Evolutionary conservation across 2,113 vertebrate species (phyloP), one percentile per base, ranked within the genome.

Genomic region (Trichomycterus rosablanca): DNA sequence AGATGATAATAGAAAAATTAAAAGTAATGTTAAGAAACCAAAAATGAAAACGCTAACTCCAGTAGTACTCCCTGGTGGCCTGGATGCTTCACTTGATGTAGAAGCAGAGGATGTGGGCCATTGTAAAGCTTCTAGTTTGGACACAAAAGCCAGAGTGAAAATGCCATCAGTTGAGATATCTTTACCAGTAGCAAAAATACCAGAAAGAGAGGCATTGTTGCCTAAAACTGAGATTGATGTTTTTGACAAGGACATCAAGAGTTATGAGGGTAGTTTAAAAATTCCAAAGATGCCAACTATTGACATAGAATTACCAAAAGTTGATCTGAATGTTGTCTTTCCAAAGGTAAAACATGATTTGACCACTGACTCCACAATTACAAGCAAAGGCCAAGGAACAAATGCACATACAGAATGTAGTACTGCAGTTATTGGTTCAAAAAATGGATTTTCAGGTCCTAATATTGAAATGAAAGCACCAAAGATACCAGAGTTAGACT

Each of bases 11-110:
- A 78, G 74, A 26, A 85, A 81, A 59, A 61, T 64, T 1, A 72
- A 70, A 65, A 66, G 57, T 32, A 88, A 80, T 45, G 58, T 87
- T 0, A 91, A 83, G 67, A 86, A 86, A 74, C 51, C 85, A n/a
- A 86, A 81, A 77, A 73, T 89, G 3, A 91, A 89, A 79, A 83
- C n/a, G n/a, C n/a, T n/a, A n/a, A n/a, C n/a, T n/a, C n/a, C n/a
- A n/a, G n/a, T n/a, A n/a, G n/a, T n/a, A n/a, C n/a, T n/a, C n/a
- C n/a, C n/a, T n/a, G n/a, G n/a, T n/a, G n/a, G n/a, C n/a, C n/a
- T n/a, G n/a, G n/a, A n/a, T n/a, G n/a, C n/a, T n/a, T n/a, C 88
- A 61, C 87, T 88, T 0, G n/a, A n/a, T n/a, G n/a, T 75, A 4
- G 57, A 69, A 59, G 74, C 77, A 14, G 70, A 35, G 57, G 66